A percentile compares a stretch with the other conserved stretches of the same genome.
These are phyloP conservation scores for Anoplopoma fimbria DNA, from an alignment of 2,113 vertebrate species.

Conservation along the genomic window DNA sequence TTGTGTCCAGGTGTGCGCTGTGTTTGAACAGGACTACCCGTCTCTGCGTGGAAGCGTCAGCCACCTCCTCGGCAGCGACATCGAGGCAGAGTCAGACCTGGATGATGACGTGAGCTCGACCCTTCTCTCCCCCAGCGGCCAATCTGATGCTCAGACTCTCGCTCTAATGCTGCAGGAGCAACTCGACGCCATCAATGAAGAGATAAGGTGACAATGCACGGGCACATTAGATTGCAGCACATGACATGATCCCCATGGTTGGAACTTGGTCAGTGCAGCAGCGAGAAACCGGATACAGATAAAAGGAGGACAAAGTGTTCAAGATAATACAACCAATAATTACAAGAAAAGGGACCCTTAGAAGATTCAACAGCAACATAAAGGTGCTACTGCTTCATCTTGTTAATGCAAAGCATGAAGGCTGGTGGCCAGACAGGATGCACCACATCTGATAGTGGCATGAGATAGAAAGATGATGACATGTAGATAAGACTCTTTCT, in stretches of 20 bases:
- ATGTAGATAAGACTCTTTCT: constrained; percentile 8
- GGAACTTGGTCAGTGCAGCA: constrained; percentile 34
- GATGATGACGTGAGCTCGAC: constrained; percentile 92
- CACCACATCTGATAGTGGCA: constrained; percentile 1
- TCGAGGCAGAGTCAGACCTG: constrained; percentile 90
- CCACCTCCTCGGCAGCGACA: constrained; percentile 91
- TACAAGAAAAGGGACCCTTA: constrained; percentile 20
- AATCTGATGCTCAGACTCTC: constrained; percentile 95
- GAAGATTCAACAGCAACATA: constrained; percentile 19
- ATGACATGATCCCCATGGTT: constrained; percentile 38
- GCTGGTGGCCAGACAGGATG: constrained; percentile 21
- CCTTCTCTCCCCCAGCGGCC: constrained; percentile 91
- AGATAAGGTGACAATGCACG: constrained; percentile 89
- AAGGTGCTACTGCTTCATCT: neutral
- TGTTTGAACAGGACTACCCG: constrained; percentile 89
- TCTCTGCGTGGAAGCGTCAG: constrained; percentile 86
- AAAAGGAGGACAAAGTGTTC: constrained; percentile 30
- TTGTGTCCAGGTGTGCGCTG: constrained; percentile 71
- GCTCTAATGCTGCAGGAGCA: constrained; percentile 98
- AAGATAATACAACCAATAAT: constrained; percentile 32
- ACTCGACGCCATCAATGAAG: constrained; percentile 96
- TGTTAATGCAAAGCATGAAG: constrained; percentile 3
- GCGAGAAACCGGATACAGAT: constrained; percentile 41
- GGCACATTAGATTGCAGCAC: constrained; percentile 42
- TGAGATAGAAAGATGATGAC: constrained; percentile 21